A percentile compares a stretch with the other conserved stretches of the same genome.
These are phyloP conservation scores for Cettia cetti DNA, from an alignment of 2,113 vertebrate genomes.

Conservation along the genomic window DNA sequence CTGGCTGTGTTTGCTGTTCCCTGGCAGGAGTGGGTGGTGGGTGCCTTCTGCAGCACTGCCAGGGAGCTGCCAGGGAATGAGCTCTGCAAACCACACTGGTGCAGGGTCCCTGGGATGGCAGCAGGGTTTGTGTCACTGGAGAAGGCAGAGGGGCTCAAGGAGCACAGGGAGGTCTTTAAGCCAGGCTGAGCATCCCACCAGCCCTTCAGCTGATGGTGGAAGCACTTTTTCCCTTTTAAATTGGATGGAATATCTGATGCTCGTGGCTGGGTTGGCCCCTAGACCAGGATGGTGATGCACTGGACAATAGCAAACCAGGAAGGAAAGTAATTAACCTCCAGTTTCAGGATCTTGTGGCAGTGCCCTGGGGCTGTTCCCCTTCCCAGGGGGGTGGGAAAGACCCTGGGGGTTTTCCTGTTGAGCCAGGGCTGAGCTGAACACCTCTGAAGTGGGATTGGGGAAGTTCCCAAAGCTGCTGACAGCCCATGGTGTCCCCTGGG, in stretches of 20 bases:
- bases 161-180: not conserved
- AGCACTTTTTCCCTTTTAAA: not conserved
- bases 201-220: not conserved
- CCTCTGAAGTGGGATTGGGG: fast-evolving
- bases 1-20: not conserved
- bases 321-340: not conserved
- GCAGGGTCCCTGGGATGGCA: not conserved
- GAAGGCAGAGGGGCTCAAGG: not conserved
- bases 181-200: not conserved
- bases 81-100: not conserved
- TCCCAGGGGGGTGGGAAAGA: not conserved
- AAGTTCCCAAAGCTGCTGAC: not conserved
- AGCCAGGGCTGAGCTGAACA: not conserved
- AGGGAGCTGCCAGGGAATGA: not conserved
- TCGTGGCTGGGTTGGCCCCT: not conserved
- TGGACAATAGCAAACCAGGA: not conserved
- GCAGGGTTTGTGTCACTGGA: not conserved
- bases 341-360: not conserved
- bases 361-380: not conserved
- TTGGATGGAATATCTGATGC: not conserved
- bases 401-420: not conserved
- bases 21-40: not conserved
- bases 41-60: not conserved
- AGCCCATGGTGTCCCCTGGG: not conserved
- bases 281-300: not conserved